phyloP scores from a whole-genome alignment of 2,888 invertebrate genomes.

The Aphodius sticticus region DNA sequence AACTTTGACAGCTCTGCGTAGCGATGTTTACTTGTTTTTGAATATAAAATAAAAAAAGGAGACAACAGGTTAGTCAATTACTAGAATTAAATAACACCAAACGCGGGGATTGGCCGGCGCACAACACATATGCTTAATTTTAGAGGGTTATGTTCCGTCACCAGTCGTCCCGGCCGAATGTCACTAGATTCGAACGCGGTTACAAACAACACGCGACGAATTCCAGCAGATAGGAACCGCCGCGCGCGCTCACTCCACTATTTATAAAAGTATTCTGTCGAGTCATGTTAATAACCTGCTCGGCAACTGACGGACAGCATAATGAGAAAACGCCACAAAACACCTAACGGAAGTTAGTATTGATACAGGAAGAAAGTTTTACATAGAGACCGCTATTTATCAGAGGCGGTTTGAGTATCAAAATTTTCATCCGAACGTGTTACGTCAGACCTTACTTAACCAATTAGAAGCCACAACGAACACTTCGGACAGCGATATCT shows the following conservation, averaged over 20 bases:
- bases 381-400: constrained; percentile 26
- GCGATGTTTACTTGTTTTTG: background rate
- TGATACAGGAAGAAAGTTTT: constrained; percentile 34
- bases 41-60: background rate
- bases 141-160: constrained; percentile 9
- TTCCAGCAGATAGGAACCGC: constrained; percentile 19
- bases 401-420: constrained; percentile 36
- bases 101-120: background rate
- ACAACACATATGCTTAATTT: background rate
- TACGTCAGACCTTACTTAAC: constrained; percentile 38
- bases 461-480: constrained; percentile 32
- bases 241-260: constrained; percentile 32
- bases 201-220: constrained; percentile 31
- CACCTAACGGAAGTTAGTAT: constrained; percentile 38
- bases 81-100: background rate
- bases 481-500: background rate
- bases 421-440: constrained; percentile 29
- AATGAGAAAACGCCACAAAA: constrained; percentile 37
- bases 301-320: constrained; percentile 36
- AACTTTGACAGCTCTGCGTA: background rate
- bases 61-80: background rate
- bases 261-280: constrained; percentile 48
- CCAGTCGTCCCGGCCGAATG: background rate
- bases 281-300: constrained; percentile 47
- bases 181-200: constrained; percentile 11